Evolutionary conservation across 2,888 invertebrate genomes (phyloP).

Genomic region (Hydrotaea diabolus): DNA sequence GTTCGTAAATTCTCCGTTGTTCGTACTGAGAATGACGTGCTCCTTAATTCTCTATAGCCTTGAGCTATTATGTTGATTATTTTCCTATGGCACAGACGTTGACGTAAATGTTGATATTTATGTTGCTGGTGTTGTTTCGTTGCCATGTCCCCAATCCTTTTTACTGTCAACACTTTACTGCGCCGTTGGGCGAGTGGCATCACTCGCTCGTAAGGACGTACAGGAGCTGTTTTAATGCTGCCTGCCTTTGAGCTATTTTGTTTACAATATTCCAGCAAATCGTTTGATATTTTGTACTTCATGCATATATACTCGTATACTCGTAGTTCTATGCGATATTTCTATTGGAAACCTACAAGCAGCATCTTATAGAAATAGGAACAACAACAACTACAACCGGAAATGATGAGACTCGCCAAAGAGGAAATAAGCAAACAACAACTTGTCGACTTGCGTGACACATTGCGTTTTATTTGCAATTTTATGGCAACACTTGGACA

Average conservation of each 20-base stretch:
- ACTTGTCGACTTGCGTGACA: background rate
- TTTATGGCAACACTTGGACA: conserved; percentile 19
- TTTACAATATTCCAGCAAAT: conserved; percentile 43
- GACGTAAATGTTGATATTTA: conserved; percentile 27
- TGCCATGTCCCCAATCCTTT: conserved; percentile 52
- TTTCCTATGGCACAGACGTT: conserved; percentile 37
- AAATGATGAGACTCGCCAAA: conserved; percentile 35
- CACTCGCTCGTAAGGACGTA: background rate
- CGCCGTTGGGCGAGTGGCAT: conserved; percentile 44
- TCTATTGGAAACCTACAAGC: background rate
- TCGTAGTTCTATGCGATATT: background rate
- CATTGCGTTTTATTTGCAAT: background rate
- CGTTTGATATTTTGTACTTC: conserved; percentile 3
- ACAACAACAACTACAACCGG: conserved; percentile 15
- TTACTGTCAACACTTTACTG: conserved; percentile 62
- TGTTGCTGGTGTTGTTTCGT: conserved; percentile 29
- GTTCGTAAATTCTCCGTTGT: too few species aligned
- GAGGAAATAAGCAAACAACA: conserved; percentile 41
- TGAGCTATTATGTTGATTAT: conserved; percentile 55
- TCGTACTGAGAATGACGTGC: background rate
- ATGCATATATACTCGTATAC: background rate
- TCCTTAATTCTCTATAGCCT: conserved; percentile 12
- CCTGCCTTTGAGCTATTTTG: conserved; percentile 60
- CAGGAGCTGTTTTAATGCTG: conserved; percentile 17
- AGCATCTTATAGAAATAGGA: background rate